phyloP scores from a whole-genome alignment of 2,113 vertebrate species.

The Lichenostomus cassidix region DNA sequence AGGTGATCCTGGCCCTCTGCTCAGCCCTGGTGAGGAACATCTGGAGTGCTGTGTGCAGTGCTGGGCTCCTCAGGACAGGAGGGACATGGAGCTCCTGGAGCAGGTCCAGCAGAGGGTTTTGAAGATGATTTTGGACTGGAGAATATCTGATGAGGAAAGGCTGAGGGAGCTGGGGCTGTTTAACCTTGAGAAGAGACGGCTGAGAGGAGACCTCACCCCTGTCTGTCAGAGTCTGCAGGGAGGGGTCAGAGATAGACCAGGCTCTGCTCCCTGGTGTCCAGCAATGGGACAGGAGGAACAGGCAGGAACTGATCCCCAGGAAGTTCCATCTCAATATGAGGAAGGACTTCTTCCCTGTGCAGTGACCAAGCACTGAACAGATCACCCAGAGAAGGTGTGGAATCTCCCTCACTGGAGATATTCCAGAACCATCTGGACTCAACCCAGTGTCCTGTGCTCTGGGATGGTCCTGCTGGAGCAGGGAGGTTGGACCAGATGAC shows the following conservation, averaged over 20 bases:
- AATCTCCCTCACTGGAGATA: background rate
- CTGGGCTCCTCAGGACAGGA: background rate
- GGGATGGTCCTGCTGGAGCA: background rate
- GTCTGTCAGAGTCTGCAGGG: background rate
- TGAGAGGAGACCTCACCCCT: background rate
- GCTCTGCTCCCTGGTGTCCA: background rate
- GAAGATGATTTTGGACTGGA: background rate
- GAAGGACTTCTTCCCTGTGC: background rate
- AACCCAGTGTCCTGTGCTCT: background rate
- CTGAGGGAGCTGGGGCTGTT: background rate
- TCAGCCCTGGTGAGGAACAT: background rate
- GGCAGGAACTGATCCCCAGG: background rate
- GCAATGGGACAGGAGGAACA: background rate
- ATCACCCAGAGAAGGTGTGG: background rate
- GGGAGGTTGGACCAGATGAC: too few species aligned
- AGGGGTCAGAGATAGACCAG: background rate
- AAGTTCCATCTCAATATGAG: background rate
- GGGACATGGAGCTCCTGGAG: background rate
- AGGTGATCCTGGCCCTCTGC: background rate
- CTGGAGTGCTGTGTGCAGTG: background rate
- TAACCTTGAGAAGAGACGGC: background rate
- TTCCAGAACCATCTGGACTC: background rate
- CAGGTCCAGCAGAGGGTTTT: too few species aligned
- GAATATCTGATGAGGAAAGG: background rate
- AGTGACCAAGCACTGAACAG: background rate